Evolutionary conservation across 2,797 vertebrate species (phyloP), one percentile per base, ranked within the genome.

Genomic region (Muscicapa striata): DNA sequence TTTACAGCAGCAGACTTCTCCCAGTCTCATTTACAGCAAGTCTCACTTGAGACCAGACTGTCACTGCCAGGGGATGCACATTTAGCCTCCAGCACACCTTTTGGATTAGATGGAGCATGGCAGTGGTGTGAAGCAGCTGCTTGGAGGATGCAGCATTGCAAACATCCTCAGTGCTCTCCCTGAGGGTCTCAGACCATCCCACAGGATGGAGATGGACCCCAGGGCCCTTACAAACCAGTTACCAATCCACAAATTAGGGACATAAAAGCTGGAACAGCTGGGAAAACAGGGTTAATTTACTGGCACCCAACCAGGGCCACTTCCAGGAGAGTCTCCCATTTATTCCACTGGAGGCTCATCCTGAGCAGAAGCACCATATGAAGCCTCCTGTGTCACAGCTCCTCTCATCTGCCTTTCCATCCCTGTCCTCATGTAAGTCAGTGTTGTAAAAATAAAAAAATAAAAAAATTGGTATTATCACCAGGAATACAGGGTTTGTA

Each of bases 161-260:
- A 76, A 66, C 32, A 64, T 14, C 43, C 36, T 41, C 68, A 22
- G 55, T 15, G 75, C n/a, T 64, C 38, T 11, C 29, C 11, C 0
- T 0, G 29, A 86, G 38, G 51, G 27, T 58, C 49, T 52, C 0
- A 2, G 34, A 9, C 9, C 15, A 23, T 2, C 62, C 63, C 48
- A 51, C 12, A 52, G 38, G 27, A 75, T 0, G 1, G 26, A 21
- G 63, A 26, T 5, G 45, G 34, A 62, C 18, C 34, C 48, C 63
- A 76, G 29, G 36, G 9, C 29, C 59, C 32, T 49, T 59, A 62
- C 26, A 52, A 49, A 29, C 17, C 6, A 61, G n/a, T 21, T 48
- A 40, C 12, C n/a, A 70, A 70, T 27, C 12, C 51, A 22, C 32
- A 69, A 61, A 76, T 54, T 14, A 84, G 45, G 41, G 16, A 48